These are phyloP conservation scores for Propithecus deckenii DNA, from an alignment of 2,797 vertebrate genomes.

Conservation along the genomic window DNA sequence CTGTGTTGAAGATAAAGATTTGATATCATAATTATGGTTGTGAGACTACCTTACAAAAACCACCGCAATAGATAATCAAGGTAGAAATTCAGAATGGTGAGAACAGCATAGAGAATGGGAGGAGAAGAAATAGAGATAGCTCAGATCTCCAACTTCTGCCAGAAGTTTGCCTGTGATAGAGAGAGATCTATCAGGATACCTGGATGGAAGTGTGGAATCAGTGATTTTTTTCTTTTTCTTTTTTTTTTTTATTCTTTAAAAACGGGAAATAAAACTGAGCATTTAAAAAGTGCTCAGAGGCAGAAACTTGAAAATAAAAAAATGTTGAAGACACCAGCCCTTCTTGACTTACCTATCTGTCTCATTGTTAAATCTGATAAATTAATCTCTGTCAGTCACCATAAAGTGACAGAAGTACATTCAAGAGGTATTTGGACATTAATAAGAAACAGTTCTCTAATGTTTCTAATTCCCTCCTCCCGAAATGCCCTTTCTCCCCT, in stretches of 20 bases:
- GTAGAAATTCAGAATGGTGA: background rate
- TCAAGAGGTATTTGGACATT: background rate
- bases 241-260: background rate
- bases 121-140: background rate
- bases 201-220: background rate
- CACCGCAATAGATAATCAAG: background rate
- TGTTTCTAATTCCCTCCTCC: background rate
- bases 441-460: background rate
- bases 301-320: slow-evolving; percentile 11
- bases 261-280: background rate
- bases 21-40: background rate
- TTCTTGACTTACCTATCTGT: background rate
- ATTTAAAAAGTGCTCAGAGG: background rate
- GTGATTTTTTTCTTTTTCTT: background rate
- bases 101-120: background rate
- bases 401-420: background rate
- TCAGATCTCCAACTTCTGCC: background rate
- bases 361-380: background rate
- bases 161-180: background rate
- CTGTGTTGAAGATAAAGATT: background rate
- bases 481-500: background rate
- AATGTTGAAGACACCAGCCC: background rate
- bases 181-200: background rate
- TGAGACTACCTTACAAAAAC: background rate
- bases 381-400: background rate